Evolutionary conservation across 2,797 vertebrate species (phyloP).

Genomic region (Naso thynnoides): DNA sequence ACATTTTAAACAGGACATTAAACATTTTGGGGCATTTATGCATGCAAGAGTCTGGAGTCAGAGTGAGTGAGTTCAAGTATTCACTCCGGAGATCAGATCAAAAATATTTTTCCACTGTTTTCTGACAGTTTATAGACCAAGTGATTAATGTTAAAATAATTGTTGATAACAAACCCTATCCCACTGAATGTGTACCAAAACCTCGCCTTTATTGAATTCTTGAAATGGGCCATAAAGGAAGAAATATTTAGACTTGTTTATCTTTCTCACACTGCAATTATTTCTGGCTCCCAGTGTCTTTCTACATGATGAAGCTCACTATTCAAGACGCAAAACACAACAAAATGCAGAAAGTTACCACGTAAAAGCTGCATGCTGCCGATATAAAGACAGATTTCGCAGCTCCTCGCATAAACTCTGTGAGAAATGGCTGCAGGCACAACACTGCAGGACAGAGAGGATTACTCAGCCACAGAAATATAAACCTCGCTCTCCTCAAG

Average conservation of each 20-base stretch:
- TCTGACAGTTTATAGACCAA: not conserved
- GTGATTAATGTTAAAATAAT: not conserved
- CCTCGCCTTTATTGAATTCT: not conserved
- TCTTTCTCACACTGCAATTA: not conserved
- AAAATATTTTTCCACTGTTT: not conserved
- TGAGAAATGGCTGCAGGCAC: slow-evolving; percentile 8
- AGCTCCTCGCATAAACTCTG: slow-evolving; percentile 2
- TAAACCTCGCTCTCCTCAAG: slow-evolving; percentile 47
- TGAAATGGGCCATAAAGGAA: not conserved
- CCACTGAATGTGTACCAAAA: not conserved
- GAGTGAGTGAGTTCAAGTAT: no score
- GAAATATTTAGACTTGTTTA: not conserved
- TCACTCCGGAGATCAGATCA: no score
- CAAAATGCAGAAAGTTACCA: not conserved
- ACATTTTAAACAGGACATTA: no score
- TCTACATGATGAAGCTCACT: not conserved
- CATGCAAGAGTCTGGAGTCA: no score
- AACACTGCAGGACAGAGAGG: slow-evolving; percentile 33
- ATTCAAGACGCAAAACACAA: not conserved
- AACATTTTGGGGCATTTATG: no score
- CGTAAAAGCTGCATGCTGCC: not conserved
- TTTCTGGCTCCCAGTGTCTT: fast-evolving
- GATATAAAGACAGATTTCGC: not conserved
- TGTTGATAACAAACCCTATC: not conserved
- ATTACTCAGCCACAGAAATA: slow-evolving; percentile 50